Evolutionary conservation across 2,113 vertebrate genomes (phyloP).

Genomic region (Nematolebias whitei): DNA sequence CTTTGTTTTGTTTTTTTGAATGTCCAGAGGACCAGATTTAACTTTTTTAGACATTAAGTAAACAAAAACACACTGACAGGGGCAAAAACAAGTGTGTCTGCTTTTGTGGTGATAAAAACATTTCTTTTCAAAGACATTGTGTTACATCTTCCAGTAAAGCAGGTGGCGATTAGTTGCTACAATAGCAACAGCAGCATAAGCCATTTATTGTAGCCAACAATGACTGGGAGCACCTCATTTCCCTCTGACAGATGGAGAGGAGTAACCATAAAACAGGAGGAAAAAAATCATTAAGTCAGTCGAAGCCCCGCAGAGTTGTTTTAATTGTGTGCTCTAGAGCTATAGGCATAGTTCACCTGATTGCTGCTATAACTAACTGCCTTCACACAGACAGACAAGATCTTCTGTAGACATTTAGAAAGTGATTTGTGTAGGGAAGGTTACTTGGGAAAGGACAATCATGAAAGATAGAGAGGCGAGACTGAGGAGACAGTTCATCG

Average conservation of each 20-base stretch:
- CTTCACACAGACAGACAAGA: constrained; percentile 50
- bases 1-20: too few relatives aligned
- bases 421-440: constrained; percentile 63
- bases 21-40: too few relatives aligned
- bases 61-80: neutral
- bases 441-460: constrained; percentile 42
- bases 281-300: constrained; percentile 72
- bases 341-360: constrained; percentile 63
- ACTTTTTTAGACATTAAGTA: too few relatives aligned
- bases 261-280: constrained; percentile 67
- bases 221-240: constrained; percentile 64
- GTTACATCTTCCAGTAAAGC: constrained; percentile 20
- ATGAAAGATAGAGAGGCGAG: constrained; percentile 27
- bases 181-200: constrained; percentile 22
- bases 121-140: neutral
- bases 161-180: constrained; percentile 39
- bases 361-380: constrained; percentile 66
- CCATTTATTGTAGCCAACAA: constrained; percentile 64
- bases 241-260: constrained; percentile 73
- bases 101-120: too few relatives aligned
- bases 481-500: constrained; percentile 35
- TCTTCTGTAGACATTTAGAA: constrained; percentile 56
- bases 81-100: too few relatives aligned
- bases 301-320: constrained; percentile 65
- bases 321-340: constrained; percentile 67